Percentiles rank a stretch among this genome's conserved stretches.
These are phyloP conservation scores for Felis catus DNA, from an alignment of 2,113 vertebrate genomes.

Conservation along the genomic window F.catus_Fca126_mat1.0 CM031417.1:36437001-36437500, in stretches of 20 bases:
- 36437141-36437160: neutral
- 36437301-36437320: neutral
- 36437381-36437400: neutral
- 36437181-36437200: neutral
- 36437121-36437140: too few species aligned
- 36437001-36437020: too few species aligned
- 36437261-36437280: neutral
- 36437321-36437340: neutral
- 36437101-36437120: too few species aligned
- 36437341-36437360: neutral
- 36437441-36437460: neutral
- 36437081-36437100: too few species aligned
- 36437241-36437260: neutral
- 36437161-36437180: neutral
- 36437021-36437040: too few species aligned
- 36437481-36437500: neutral
- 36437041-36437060: too few species aligned
- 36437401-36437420: neutral
- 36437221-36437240: neutral
- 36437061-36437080: too few species aligned
- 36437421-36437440: neutral
- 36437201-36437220: neutral
- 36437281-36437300: neutral
- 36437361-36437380: neutral
- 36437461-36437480: neutral